Conservation (phyloP, 2,113 vertebrate genomes). For the Leptocoma aspasia region DNA sequence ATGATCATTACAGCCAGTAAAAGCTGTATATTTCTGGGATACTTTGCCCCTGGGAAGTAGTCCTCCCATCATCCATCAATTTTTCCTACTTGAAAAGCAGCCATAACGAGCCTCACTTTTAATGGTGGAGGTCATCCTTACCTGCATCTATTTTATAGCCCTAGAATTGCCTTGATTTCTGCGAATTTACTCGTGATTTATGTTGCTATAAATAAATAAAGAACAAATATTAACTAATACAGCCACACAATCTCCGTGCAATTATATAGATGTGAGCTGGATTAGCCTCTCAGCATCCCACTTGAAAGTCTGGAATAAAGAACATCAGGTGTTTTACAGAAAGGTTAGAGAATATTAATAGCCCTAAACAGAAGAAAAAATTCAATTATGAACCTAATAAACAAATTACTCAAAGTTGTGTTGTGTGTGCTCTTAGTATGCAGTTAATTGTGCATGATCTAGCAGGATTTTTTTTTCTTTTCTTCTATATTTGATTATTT, state of each 20-base stretch:
- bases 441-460: background rate
- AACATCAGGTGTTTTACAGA: background rate
- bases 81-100: background rate
- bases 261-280: background rate
- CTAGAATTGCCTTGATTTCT: background rate
- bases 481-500: background rate
- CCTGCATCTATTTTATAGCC: background rate
- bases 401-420: background rate
- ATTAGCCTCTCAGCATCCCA: background rate
- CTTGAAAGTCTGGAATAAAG: background rate
- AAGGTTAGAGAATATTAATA: background rate
- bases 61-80: fast-evolving
- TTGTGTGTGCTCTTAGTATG: background rate
- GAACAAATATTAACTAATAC: background rate
- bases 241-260: background rate
- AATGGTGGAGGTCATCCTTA: background rate
- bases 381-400: background rate
- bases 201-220: background rate
- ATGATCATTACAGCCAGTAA: background rate
- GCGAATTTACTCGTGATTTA: background rate
- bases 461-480: background rate
- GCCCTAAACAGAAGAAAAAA: background rate
- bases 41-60: background rate
- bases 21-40: background rate
- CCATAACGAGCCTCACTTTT: background rate